Evolutionary conservation across 2,797 vertebrate genomes (phyloP).

Genomic region (Rhinatrema bivittatum): DNA sequence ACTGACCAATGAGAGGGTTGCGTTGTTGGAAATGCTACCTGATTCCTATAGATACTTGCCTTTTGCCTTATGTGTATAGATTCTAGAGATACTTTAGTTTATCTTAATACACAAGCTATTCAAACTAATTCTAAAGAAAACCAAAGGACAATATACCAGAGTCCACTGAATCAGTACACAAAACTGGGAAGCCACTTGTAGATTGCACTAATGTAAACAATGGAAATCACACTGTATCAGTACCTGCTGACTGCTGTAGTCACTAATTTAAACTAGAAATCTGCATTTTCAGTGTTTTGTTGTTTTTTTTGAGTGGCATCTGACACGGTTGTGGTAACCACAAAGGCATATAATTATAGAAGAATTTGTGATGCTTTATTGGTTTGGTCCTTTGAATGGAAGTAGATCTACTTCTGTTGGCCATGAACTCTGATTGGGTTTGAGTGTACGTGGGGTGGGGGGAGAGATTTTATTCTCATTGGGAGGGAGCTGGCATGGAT

Average conservation of each 20-base stretch:
- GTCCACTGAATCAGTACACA: constrained; percentile 6
- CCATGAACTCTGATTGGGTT: accelerated
- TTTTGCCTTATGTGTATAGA: constrained; percentile 68
- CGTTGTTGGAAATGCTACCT: constrained; percentile 31
- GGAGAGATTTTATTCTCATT: background rate
- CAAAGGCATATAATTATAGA: background rate
- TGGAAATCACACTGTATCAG: constrained; percentile 29
- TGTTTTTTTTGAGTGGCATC: too few species aligned
- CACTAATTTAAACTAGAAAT: constrained; percentile 15
- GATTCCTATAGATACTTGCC: constrained; percentile 44
- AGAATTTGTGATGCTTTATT: constrained; percentile 10
- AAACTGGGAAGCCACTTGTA: constrained; percentile 27
- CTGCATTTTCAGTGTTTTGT: constrained; percentile 22
- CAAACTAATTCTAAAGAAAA: constrained; percentile 53
- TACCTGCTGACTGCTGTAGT: constrained; percentile 42
- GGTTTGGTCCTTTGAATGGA: constrained; percentile 10
- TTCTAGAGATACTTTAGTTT: constrained; percentile 44
- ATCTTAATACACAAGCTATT: constrained; percentile 35
- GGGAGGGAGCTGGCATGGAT: background rate
- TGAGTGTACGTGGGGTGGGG: background rate
- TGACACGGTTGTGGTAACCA: constrained; percentile 4
- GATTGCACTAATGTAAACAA: constrained; percentile 57
- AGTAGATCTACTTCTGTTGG: background rate
- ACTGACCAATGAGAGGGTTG: constrained; percentile 38
- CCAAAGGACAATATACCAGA: constrained; percentile 54